A percentile compares a stretch with the other conserved stretches of the same genome.
These are phyloP conservation scores for Glaucidium brasilianum DNA, from an alignment of 2,113 vertebrate species.

Conservation along the genomic window DNA sequence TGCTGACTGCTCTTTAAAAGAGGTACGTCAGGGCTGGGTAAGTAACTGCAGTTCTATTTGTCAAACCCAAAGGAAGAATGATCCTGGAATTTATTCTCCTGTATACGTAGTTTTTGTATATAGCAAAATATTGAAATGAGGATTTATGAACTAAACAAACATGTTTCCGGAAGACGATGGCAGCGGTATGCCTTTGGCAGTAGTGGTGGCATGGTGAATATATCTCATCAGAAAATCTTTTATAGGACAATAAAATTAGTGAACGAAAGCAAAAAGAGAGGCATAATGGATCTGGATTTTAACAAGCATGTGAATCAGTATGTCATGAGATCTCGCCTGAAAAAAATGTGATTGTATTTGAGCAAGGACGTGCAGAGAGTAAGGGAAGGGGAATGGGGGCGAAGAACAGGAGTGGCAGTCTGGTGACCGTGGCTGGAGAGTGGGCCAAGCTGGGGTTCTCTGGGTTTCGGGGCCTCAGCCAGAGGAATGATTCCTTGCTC, in stretches of 20 bases:
- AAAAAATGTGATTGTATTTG: neutral
- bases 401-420: neutral
- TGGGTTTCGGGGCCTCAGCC: neutral
- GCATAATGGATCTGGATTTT: slow-evolving; percentile 38
- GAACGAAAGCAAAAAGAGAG: slow-evolving; percentile 38
- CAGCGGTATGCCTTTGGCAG: neutral
- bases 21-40: neutral
- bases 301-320: slow-evolving; percentile 18
- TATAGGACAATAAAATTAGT: slow-evolving; percentile 54
- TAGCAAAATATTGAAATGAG: neutral
- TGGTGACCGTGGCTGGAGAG: neutral
- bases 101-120: neutral
- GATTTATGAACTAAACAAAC: slow-evolving; percentile 35
- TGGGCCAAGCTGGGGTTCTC: neutral
- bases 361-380: neutral
- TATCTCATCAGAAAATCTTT: slow-evolving; percentile 36
- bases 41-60: neutral
- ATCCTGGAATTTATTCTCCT: slow-evolving; percentile 17
- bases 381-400: neutral
- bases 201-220: neutral
- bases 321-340: neutral
- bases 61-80: neutral
- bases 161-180: neutral
- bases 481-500: neutral
- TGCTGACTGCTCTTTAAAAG: slow-evolving; percentile 6